Conservation (phyloP, 2,113 vertebrate species). For the Echinops telfairi region DNA sequence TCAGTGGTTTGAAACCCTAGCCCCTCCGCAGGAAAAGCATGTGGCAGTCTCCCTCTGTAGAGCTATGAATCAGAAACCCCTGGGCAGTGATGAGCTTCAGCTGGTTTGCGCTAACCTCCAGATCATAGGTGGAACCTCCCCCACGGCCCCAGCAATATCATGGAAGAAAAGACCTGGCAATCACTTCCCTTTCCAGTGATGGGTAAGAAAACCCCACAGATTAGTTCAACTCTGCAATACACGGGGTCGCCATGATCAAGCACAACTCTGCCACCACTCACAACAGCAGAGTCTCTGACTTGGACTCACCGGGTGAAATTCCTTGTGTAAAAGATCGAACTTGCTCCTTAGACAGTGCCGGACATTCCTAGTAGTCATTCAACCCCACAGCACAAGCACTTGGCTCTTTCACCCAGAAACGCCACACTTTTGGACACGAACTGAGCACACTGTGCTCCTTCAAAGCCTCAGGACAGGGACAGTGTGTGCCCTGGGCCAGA, state of each 20-base stretch:
- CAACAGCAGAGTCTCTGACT: background rate
- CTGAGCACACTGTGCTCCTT: background rate
- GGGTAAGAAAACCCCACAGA: background rate
- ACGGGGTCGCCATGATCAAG: background rate
- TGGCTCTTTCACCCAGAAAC: slow-evolving; percentile 18
- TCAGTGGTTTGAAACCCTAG: background rate
- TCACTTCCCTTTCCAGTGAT: background rate
- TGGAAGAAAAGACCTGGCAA: background rate
- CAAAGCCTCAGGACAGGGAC: background rate
- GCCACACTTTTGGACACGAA: slow-evolving; percentile 22
- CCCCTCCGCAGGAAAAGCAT: background rate
- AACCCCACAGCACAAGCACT: slow-evolving; percentile 21
- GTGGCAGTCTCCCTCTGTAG: background rate
- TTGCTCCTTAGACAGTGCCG: background rate
- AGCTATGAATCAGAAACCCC: background rate
- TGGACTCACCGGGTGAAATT: slow-evolving; percentile 54
- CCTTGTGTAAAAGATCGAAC: slow-evolving; percentile 53
- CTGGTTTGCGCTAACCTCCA: background rate
- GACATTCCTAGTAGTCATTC: slow-evolving; percentile 57
- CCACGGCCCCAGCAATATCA: background rate
- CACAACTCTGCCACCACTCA: background rate
- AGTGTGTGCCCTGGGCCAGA: background rate
- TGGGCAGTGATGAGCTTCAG: background rate
- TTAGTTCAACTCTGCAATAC: background rate
- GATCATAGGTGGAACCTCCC: background rate